Evolutionary conservation across 2,888 invertebrate species (phyloP).

Genomic region (Pristionchus mayeri): DNA sequence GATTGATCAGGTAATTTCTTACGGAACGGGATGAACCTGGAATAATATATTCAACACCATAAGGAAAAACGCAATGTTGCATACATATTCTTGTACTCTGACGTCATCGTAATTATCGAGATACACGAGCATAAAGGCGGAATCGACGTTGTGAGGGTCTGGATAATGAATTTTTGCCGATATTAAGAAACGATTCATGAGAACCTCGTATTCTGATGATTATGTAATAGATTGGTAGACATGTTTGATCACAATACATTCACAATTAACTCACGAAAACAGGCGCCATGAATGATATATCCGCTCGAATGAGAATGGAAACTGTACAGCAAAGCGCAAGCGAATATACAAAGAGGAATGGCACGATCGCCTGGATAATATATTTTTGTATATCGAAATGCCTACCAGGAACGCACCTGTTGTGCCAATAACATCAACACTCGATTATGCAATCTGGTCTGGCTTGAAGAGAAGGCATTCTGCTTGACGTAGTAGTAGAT

Average conservation of each 20-base stretch:
- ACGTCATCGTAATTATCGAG: not conserved
- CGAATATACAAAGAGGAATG: not conserved
- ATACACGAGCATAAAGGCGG: not conserved
- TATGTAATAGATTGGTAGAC: no score
- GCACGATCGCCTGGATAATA: not conserved
- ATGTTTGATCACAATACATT: not conserved
- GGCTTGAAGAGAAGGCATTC: not conserved
- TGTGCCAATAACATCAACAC: constrained; percentile 8
- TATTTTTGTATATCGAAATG: no score
- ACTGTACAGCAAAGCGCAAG: not conserved
- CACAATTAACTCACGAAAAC: not conserved
- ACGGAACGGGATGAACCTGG: not conserved
- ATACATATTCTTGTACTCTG: not conserved
- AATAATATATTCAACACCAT: not conserved
- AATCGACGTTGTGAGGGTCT: not conserved
- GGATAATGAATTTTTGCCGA: no score
- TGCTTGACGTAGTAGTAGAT: not conserved
- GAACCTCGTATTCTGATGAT: no score
- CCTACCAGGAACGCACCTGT: not conserved
- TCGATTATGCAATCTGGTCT: not conserved
- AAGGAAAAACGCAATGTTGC: no score
- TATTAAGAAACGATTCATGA: no score
- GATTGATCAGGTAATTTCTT: not conserved
- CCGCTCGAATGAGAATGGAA: not conserved
- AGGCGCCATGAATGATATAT: not conserved